phyloP scores from a whole-genome alignment of 2,888 invertebrate species.

The Cactoblastis cactorum region DNA sequence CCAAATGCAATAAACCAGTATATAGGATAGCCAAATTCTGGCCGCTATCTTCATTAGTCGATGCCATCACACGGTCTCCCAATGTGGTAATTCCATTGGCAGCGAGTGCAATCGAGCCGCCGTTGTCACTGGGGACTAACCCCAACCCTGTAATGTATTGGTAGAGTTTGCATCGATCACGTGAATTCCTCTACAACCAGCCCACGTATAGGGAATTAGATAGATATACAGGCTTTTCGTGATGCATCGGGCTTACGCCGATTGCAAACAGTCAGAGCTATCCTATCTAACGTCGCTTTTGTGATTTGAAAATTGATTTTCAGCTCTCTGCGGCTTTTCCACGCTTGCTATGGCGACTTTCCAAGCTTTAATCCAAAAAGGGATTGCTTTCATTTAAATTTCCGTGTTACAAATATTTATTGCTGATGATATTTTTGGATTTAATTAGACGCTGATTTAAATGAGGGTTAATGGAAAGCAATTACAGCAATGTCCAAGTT shows the following conservation, averaged over 20 bases:
- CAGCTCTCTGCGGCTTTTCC: neutral
- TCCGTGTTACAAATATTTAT: neutral
- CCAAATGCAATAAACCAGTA: conserved; percentile 1
- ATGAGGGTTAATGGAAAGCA: conserved; percentile 8
- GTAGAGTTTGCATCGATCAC: conserved; percentile 37
- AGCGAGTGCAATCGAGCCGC: conserved; percentile 46
- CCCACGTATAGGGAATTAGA: conserved; percentile 37
- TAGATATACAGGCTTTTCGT: conserved; percentile 32
- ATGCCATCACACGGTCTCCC: conserved; percentile 29
- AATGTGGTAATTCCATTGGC: conserved; percentile 44
- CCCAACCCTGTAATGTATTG: conserved; percentile 47
- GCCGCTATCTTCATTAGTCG: conserved; percentile 27
- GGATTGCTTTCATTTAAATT: neutral
- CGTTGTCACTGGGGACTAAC: conserved; percentile 40
- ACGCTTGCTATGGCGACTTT: neutral
- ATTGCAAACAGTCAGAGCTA: conserved; percentile 8
- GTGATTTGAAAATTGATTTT: conserved; percentile 13
- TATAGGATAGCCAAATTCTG: conserved; percentile 3
- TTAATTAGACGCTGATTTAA: conserved; percentile 7
- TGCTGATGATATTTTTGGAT: neutral
- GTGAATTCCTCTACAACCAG: conserved; percentile 33
- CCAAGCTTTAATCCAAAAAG: neutral
- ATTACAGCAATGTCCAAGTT: conserved; percentile 20
- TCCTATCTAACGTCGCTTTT: conserved; percentile 8
- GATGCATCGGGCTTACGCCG: conserved; percentile 30